Conservation (phyloP, 2,113 vertebrate genomes). For the Rhineura floridana region DNA sequence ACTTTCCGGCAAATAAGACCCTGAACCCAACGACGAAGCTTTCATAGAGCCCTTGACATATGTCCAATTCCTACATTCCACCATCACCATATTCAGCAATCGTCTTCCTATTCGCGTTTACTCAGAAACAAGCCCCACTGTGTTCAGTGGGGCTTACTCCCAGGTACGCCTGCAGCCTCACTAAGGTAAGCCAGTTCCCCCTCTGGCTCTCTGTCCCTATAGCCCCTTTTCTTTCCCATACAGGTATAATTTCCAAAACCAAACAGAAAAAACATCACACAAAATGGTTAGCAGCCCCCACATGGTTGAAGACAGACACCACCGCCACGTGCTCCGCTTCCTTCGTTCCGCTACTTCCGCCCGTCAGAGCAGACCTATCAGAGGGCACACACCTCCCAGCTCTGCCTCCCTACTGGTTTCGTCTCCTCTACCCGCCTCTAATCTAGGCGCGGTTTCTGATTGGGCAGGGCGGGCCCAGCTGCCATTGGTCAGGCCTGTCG, state of each 20-base stretch:
- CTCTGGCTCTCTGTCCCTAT: fast-evolving
- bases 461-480: background rate
- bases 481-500: background rate
- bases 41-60: no score
- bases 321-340: slow-evolving; percentile 6
- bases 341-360: slow-evolving; percentile 2
- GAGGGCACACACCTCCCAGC: background rate
- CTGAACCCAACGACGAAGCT: no score
- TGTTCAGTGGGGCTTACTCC: background rate
- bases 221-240: background rate
- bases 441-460: background rate
- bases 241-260: background rate
- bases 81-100: no score
- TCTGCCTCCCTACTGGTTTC: background rate
- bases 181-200: background rate
- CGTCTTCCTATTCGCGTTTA: no score
- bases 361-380: background rate
- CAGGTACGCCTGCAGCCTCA: background rate
- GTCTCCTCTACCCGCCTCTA: background rate
- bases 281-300: background rate
- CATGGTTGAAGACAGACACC: background rate
- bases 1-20: no score
- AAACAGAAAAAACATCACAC: background rate
- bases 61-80: no score
- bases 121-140: no score